Conservation (phyloP, 1,140 invertebrate species). For the Aphis craccivora region DNA sequence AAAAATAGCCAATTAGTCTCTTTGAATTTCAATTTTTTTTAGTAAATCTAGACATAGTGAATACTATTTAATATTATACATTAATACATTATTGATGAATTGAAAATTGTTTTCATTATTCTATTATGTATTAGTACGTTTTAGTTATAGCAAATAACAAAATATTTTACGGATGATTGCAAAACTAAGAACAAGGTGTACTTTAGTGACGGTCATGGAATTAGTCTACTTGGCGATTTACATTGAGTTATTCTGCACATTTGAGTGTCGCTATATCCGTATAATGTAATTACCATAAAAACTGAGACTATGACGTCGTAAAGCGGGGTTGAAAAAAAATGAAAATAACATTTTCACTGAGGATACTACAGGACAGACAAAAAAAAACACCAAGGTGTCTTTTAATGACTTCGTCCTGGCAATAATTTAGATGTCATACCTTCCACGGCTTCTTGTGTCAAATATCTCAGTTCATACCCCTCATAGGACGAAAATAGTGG, state of each 20-base stretch:
- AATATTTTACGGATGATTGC: neutral
- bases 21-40: neutral
- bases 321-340: slow-evolving; percentile 47
- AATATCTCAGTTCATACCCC: neutral
- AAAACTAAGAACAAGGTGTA: neutral
- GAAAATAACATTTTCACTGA: neutral
- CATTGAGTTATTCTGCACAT: slow-evolving; percentile 15
- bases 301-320: slow-evolving; percentile 46
- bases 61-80: neutral
- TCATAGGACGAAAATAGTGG: neutral
- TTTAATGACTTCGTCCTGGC: slow-evolving; percentile 53
- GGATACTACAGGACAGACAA: slow-evolving; percentile 34
- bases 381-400: slow-evolving; percentile 38
- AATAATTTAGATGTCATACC: slow-evolving; percentile 54
- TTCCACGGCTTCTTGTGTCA: slow-evolving; percentile 44
- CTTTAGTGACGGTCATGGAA: slow-evolving; percentile 48
- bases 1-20: neutral
- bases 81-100: neutral
- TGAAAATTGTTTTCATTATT: neutral
- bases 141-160: slow-evolving; percentile 20
- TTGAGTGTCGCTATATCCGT: slow-evolving; percentile 5
- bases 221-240: slow-evolving; percentile 37
- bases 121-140: neutral
- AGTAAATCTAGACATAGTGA: neutral
- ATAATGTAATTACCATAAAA: slow-evolving; percentile 49